phyloP scores from a whole-genome alignment of 2,797 vertebrate genomes.

The Rachycentron canadum region DNA sequence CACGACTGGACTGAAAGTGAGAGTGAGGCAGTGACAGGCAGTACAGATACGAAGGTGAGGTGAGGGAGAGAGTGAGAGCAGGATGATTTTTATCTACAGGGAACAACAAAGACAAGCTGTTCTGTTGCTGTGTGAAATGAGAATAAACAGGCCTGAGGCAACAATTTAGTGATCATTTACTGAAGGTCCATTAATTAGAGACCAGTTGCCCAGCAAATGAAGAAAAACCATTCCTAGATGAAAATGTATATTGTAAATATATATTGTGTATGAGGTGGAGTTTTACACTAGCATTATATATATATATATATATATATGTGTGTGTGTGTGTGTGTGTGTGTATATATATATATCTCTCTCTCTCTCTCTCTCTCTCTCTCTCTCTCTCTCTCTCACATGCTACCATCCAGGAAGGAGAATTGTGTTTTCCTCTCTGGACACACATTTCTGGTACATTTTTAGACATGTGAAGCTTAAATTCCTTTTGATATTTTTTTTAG shows the following conservation, averaged over 20 bases:
- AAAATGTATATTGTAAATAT: too few species aligned
- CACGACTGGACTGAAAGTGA: conserved; percentile 33
- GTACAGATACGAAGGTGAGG: conserved; percentile 39
- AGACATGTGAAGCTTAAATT: background rate
- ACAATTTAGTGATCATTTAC: conserved; percentile 33
- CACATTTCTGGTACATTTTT: background rate
- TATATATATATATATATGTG: too few species aligned
- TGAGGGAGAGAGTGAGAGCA: conserved; percentile 37
- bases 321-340: too few species aligned
- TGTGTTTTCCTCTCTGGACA: background rate
- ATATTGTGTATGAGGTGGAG: background rate
- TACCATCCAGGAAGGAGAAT: background rate
- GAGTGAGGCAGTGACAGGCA: conserved; percentile 35
- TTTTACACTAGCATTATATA: background rate
- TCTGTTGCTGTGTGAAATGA: conserved; percentile 32
- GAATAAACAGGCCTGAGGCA: conserved; percentile 37
- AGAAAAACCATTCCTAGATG: conserved; percentile 11
- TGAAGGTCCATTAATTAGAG: conserved; percentile 33
- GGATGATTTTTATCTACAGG: conserved; percentile 1
- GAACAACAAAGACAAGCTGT: conserved; percentile 18
- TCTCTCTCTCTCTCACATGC: too few species aligned
- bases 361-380: too few species aligned
- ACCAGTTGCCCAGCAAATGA: conserved; percentile 4
- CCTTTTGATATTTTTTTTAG: too few species aligned
- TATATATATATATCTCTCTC: too few species aligned